These are phyloP conservation scores for Meloidogyne chitwoodi DNA, from an alignment of 1,140 invertebrate species.

Conservation along the genomic window DNA sequence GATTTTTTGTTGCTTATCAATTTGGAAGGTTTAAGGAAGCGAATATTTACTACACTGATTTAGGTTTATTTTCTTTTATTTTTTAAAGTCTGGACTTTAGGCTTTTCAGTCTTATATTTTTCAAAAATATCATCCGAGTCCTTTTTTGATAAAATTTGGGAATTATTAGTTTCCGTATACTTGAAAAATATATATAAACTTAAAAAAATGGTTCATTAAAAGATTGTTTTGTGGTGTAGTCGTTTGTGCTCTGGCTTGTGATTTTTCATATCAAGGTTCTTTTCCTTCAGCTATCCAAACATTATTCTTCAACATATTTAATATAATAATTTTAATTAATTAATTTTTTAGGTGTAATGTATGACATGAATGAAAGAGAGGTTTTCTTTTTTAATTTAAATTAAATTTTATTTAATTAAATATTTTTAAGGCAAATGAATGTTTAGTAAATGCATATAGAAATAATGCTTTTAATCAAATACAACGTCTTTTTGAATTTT, in stretches of 20 bases:
- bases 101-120: no score
- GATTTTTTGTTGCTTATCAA: slow-evolving; percentile 24
- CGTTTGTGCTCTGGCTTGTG: no score
- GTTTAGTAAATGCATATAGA: slow-evolving; percentile 39
- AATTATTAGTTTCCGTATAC: no score
- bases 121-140: no score
- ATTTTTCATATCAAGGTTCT: no score
- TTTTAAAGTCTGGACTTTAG: no score
- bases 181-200: no score
- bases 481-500: slow-evolving; percentile 27
- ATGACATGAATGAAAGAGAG: slow-evolving; percentile 2
- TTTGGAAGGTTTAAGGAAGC: slow-evolving; percentile 36
- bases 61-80: slow-evolving; percentile 9
- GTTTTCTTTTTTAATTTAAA: slow-evolving; percentile 6
- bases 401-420: neutral
- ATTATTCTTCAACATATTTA: no score
- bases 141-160: no score
- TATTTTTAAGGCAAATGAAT: slow-evolving; percentile 33
- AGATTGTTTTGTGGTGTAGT: no score
- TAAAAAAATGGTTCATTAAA: no score
- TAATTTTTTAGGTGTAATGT: slow-evolving; percentile 20
- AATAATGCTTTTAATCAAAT: slow-evolving; percentile 29
- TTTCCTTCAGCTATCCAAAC: no score
- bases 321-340: slow-evolving; percentile 7
- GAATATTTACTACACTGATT: slow-evolving; percentile 31